Percentiles rank a stretch among this genome's conserved stretches.
phyloP scores from a whole-genome alignment of 1,140 invertebrate species.

The Zaprionus lachaisei region DNA sequence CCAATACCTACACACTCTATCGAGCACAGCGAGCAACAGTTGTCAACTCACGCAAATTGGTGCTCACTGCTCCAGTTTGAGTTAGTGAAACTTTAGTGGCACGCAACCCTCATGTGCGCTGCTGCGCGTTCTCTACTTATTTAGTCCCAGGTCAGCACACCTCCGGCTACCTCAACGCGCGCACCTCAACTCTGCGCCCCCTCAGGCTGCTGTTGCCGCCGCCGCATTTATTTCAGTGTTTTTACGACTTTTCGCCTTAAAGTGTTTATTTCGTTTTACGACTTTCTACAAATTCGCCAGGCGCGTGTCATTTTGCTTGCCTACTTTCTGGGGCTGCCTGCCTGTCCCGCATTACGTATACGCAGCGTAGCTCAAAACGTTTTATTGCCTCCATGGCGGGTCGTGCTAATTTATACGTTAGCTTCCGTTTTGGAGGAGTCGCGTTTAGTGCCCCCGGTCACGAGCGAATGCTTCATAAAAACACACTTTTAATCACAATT shows the following conservation, averaged over 20 bases:
- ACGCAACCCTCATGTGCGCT: slow-evolving; percentile 10
- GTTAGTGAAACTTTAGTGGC: slow-evolving; percentile 46
- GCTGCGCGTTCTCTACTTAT: not conserved
- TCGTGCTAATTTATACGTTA: slow-evolving; percentile 76
- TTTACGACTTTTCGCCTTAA: slow-evolving; percentile 78
- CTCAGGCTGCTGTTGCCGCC: not conserved
- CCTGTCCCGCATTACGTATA: slow-evolving; percentile 52
- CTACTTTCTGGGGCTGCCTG: slow-evolving; percentile 48
- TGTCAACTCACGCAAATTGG: slow-evolving; percentile 35
- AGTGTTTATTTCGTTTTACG: slow-evolving; percentile 80
- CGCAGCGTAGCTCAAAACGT: slow-evolving; percentile 65
- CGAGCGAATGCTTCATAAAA: slow-evolving; percentile 72
- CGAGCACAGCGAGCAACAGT: slow-evolving; percentile 32
- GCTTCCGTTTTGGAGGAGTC: slow-evolving; percentile 1
- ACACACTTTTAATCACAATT: slow-evolving; percentile 77
- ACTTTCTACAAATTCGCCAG: slow-evolving; percentile 72
- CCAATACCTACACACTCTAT: not conserved
- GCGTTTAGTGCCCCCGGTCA: slow-evolving; percentile 60
- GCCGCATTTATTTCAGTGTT: slow-evolving; percentile 65
- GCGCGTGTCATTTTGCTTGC: slow-evolving; percentile 75
- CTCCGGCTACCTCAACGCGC: too few species aligned
- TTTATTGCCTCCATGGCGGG: slow-evolving; percentile 63
- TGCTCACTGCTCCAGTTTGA: slow-evolving; percentile 20
- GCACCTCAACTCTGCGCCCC: too few species aligned
- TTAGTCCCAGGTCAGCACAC: not conserved